A percentile compares a stretch with the other conserved stretches of the same genome.
Conservation (phyloP, 2,888 invertebrate genomes). For the Epirrhoe tristata region DNA sequence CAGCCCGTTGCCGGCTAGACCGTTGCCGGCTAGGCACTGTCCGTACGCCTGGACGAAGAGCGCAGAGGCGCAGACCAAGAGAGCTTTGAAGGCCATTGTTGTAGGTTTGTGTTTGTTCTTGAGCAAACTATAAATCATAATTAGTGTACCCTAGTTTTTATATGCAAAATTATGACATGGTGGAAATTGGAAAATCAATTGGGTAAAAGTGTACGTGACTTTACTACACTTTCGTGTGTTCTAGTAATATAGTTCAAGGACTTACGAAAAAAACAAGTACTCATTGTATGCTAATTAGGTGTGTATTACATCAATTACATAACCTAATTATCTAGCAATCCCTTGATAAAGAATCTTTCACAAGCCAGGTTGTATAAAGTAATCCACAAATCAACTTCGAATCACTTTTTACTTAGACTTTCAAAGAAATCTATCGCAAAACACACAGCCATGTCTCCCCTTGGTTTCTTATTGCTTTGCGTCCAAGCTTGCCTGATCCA, state of each 20-base stretch:
- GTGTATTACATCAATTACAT: not conserved
- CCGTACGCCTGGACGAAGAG: conserved; percentile 46
- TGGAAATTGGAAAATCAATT: not conserved
- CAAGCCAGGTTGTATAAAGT: not conserved
- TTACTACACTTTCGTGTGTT: not conserved
- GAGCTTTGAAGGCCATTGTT: conserved; percentile 47
- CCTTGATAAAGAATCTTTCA: conserved; percentile 1
- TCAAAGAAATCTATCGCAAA: not conserved
- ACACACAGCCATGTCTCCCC: conserved; percentile 49
- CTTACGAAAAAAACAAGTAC: conserved; percentile 1
- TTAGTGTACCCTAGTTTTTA: not conserved
- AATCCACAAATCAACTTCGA: not conserved
- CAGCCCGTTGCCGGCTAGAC: conserved; percentile 34
- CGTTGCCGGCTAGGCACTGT: conserved; percentile 38
- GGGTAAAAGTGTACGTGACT: conserved; percentile 2
- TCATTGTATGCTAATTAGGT: not conserved
- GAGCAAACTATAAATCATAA: not conserved
- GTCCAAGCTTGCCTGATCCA: conserved; percentile 54
- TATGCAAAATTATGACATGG: conserved; percentile 21
- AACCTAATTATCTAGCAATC: not conserved
- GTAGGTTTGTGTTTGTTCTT: not conserved
- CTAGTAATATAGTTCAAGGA: not conserved
- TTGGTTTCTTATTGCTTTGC: conserved; percentile 49
- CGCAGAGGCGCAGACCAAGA: conserved; percentile 48
- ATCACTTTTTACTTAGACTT: not conserved